Conservation (phyloP, 2,888 invertebrate species). For the Labia minor region DNA sequence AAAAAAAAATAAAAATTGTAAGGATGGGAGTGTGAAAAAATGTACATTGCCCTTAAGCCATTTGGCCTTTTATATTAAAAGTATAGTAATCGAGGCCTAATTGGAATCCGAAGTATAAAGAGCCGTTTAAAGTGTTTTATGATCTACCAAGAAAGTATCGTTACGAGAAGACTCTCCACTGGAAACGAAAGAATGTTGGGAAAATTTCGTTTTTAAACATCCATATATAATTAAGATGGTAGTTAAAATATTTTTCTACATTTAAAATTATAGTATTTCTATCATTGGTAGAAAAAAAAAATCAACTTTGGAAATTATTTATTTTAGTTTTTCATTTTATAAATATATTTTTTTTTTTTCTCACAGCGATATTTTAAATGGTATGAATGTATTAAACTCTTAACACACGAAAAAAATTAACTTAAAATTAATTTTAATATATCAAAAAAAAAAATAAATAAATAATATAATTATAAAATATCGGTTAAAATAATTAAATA, state of each 20-base stretch:
- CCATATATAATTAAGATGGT: background rate
- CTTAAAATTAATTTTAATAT: too few species aligned
- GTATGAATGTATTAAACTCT: too few species aligned
- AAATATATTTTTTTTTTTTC: too few species aligned
- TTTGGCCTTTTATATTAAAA: conserved; percentile 13
- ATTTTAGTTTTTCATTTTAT: too few species aligned
- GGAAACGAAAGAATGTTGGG: conserved; percentile 1
- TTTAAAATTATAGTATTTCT: background rate
- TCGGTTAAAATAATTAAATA: too few species aligned
- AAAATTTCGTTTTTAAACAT: background rate
- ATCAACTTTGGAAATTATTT: too few species aligned
- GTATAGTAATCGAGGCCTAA: background rate
- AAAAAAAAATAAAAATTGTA: too few species aligned
- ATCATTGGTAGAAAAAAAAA: background rate
- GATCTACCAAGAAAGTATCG: conserved; percentile 1
- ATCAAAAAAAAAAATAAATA: too few species aligned
- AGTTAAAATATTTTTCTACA: conserved; percentile 4
- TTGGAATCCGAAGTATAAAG: conserved; percentile 1
- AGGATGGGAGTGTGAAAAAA: background rate
- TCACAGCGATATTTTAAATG: too few species aligned
- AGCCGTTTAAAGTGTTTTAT: background rate
- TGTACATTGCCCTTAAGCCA: background rate
- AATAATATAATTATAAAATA: too few species aligned
- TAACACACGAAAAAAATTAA: too few species aligned
- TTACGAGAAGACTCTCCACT: background rate